Conservation (phyloP, 2,888 invertebrate genomes). For the Caenorhabditis panamensis region DNA sequence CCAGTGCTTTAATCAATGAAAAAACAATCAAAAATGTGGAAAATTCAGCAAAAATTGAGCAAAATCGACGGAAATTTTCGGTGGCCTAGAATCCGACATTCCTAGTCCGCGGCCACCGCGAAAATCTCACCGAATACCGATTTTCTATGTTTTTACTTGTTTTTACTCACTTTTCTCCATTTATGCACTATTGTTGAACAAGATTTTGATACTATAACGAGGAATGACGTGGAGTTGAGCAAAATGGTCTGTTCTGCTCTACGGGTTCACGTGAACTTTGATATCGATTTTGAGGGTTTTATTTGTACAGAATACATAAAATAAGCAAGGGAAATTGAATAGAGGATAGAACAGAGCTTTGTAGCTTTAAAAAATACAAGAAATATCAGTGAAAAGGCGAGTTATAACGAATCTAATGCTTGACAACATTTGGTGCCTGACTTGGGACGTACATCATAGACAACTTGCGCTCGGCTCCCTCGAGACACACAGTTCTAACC, state of each 20-base stretch:
- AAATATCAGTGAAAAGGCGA: neutral
- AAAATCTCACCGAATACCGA: neutral
- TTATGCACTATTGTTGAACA: slow-evolving; percentile 13
- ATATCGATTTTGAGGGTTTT: neutral
- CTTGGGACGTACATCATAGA: slow-evolving; percentile 78
- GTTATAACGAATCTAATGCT: slow-evolving; percentile 22
- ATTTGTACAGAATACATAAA: neutral
- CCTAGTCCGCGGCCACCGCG: too few species aligned
- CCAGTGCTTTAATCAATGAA: too few species aligned
- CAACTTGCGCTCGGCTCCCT: slow-evolving; percentile 76
- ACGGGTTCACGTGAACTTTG: neutral
- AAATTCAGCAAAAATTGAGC: too few species aligned
- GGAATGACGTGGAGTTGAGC: neutral
- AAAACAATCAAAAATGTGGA: too few species aligned
- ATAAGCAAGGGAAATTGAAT: neutral
- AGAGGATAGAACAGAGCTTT: neutral
- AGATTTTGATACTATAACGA: neutral
- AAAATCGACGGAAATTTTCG: too few species aligned
- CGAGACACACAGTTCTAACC: slow-evolving; percentile 78
- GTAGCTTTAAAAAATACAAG: too few species aligned
- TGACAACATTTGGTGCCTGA: slow-evolving; percentile 42
- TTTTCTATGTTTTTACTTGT: too few species aligned
- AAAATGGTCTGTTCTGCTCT: too few species aligned
- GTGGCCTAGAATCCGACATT: neutral
- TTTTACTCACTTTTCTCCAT: too few species aligned